Percentiles rank a stretch among this genome's conserved stretches.
Evolutionary conservation across 2,797 vertebrate species (phyloP).

Genomic region (Lycodopsis pacificus): DNA sequence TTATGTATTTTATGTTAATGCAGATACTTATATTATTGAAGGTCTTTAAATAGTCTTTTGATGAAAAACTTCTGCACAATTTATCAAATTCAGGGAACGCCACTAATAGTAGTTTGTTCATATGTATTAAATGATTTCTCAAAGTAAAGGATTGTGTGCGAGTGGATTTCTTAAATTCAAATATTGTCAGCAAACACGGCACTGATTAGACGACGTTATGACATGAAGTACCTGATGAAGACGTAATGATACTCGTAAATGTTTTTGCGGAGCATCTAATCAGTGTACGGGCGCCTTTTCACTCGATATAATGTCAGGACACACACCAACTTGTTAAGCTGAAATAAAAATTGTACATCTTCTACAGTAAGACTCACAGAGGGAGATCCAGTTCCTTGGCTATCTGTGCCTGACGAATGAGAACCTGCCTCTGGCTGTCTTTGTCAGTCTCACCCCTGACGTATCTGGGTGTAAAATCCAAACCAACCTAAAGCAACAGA

Average conservation of each 20-base stretch:
- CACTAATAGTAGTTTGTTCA: not conserved
- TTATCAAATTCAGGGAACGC: not conserved
- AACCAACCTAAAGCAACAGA: constrained; percentile 87
- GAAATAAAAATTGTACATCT: not conserved
- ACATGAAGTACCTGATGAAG: not conserved
- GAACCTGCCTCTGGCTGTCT: constrained; percentile 91
- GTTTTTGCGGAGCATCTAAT: not conserved
- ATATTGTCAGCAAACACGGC: not conserved
- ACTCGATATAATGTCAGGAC: not conserved
- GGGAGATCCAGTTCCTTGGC: constrained; percentile 92
- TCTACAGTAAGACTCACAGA: constrained; percentile 84
- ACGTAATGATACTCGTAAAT: not conserved
- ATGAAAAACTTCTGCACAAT: not conserved
- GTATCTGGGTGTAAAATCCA: constrained; percentile 95
- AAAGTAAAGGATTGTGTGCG: not conserved
- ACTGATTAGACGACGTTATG: not conserved
- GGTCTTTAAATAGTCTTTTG: not conserved
- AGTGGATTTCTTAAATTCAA: not conserved
- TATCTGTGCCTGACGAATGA: constrained; percentile 90
- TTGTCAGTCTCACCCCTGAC: constrained; percentile 87
- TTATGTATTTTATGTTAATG: not conserved
- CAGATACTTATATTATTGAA: no score
- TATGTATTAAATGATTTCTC: not conserved
- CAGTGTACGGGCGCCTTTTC: not conserved
- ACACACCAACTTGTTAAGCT: not conserved